Percentiles rank a stretch among this genome's conserved stretches.
Conservation (phyloP, 2,113 vertebrate species). For the Collichthys lucidus region DNA sequence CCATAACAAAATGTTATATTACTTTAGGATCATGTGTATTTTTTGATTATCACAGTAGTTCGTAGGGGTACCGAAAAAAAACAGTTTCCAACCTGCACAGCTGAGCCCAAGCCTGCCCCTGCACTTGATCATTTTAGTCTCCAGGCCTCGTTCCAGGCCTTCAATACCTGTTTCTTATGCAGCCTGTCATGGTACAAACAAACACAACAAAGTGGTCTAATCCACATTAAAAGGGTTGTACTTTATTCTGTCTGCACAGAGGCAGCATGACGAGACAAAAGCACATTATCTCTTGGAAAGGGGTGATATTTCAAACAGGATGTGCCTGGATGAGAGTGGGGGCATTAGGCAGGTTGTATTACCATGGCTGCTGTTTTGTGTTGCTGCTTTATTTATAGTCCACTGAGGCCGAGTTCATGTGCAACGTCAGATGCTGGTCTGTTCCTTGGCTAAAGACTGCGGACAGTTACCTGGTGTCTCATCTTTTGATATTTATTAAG, state of each 20-base stretch:
- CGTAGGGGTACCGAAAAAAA: not conserved
- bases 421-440: constrained; percentile 3
- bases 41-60: not conserved
- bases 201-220: not conserved
- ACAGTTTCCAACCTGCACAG: not conserved
- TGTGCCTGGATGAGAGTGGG: constrained; percentile 19
- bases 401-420: constrained; percentile 1
- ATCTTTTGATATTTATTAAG: not conserved
- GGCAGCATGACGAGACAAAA: constrained; percentile 4
- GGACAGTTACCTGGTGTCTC: not conserved
- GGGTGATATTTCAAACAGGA: constrained; percentile 47
- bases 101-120: not conserved
- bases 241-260: constrained; percentile 21
- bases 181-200: not conserved
- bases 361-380: constrained; percentile 30
- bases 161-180: constrained; percentile 23
- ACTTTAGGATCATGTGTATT: not conserved
- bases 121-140: not conserved
- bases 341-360: constrained; percentile 38
- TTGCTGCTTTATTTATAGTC: constrained; percentile 44
- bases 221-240: not conserved
- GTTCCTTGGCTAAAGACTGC: constrained; percentile 1
- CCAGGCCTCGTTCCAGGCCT: not conserved
- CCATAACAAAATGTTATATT: not conserved
- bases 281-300: not conserved